These are phyloP conservation scores for Machimus atricapillus DNA, from an alignment of 2,888 invertebrate genomes.

Conservation along the genomic window DNA sequence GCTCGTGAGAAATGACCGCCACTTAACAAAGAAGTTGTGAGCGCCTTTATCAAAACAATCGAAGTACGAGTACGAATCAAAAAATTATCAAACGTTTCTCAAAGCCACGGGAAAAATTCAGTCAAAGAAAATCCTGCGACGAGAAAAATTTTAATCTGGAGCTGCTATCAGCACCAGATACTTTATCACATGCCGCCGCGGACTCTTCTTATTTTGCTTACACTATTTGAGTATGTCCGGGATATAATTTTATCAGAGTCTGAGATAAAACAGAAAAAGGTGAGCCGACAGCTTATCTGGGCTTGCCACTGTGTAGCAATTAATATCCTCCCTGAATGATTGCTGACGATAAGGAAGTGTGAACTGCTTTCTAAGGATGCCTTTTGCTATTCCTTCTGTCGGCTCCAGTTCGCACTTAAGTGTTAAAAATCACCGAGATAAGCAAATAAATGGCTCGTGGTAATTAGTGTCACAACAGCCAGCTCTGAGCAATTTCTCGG, in stretches of 20 bases:
- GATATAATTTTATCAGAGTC: slow-evolving; percentile 9
- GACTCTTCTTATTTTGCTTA: not conserved
- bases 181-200: not conserved
- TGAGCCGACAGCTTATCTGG: slow-evolving; percentile 36
- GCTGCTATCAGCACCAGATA: slow-evolving; percentile 7
- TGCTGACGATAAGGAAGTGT: slow-evolving; percentile 33
- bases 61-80: not conserved
- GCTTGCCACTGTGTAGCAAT: slow-evolving; percentile 39
- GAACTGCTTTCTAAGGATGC: slow-evolving; percentile 37
- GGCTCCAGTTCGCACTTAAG: not conserved
- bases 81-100: not conserved
- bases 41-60: not conserved
- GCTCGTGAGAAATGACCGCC: not conserved
- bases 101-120: not conserved
- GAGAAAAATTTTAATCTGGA: not conserved
- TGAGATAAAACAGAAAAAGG: slow-evolving; percentile 33
- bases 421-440: slow-evolving; percentile 36
- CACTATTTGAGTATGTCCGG: slow-evolving; percentile 15
- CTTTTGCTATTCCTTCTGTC: slow-evolving; percentile 8
- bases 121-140: not conserved
- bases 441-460: slow-evolving; percentile 34
- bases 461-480: slow-evolving; percentile 33
- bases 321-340: slow-evolving; percentile 34
- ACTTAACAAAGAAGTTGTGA: not conserved
- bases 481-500: not conserved